Percentiles rank a stretch among this genome's conserved stretches.
These are phyloP conservation scores for Sturnus vulgaris DNA, from an alignment of 2,113 vertebrate species.

Conservation along the genomic window DNA sequence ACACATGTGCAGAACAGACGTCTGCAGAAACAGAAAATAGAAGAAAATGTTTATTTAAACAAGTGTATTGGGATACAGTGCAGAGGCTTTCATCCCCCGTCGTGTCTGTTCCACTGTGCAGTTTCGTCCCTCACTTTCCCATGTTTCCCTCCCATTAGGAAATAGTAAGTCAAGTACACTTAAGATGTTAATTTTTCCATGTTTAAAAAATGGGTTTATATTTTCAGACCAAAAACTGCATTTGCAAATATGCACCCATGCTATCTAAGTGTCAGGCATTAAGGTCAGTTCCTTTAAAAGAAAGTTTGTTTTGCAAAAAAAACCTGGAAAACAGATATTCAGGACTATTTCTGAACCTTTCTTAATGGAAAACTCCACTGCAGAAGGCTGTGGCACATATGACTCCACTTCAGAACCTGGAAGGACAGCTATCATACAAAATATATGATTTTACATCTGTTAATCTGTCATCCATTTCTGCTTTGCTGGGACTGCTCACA, in stretches of 20 bases:
- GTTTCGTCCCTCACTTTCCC: neutral
- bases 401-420: neutral
- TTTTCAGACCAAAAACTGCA: neutral
- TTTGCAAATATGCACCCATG: neutral
- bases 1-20: slow-evolving; percentile 98
- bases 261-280: neutral
- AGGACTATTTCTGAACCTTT: neutral
- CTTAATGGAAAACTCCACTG: neutral
- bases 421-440: neutral
- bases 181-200: neutral
- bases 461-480: neutral
- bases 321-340: neutral
- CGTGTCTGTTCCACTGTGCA: neutral
- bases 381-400: neutral
- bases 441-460: neutral
- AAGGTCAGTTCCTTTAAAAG: neutral
- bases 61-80: neutral
- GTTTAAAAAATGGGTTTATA: neutral
- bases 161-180: neutral
- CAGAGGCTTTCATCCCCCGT: neutral
- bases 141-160: neutral
- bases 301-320: neutral
- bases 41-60: neutral
- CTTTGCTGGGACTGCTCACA: neutral
- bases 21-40: slow-evolving; percentile 75